A percentile compares a stretch with the other conserved stretches of the same genome.
These are phyloP conservation scores for Gymnocypris eckloni DNA, from an alignment of 2,797 vertebrate genomes.

Conservation along the genomic window DNA sequence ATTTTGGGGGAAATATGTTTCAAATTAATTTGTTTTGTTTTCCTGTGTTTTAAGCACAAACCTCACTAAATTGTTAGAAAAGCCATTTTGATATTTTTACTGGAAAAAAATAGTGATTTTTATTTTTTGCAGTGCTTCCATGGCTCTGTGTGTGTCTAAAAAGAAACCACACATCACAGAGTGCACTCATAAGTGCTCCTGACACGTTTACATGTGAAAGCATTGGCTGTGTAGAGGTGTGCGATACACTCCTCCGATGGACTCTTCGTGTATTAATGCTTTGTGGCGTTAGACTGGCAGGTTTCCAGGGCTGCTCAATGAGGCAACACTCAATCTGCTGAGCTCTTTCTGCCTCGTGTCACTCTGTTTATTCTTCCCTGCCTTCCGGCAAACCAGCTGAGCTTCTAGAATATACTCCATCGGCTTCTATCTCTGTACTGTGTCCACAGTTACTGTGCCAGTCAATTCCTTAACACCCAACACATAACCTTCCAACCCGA, in stretches of 20 bases:
- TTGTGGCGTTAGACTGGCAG: slow-evolving; percentile 59
- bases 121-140: background rate
- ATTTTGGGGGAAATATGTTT: background rate
- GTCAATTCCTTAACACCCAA: slow-evolving; percentile 17
- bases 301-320: slow-evolving; percentile 54
- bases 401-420: slow-evolving; percentile 60
- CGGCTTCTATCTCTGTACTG: slow-evolving; percentile 60
- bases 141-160: background rate
- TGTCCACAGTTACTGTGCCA: slow-evolving; percentile 56
- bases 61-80: background rate
- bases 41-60: background rate
- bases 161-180: background rate
- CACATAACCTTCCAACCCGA: slow-evolving; percentile 35
- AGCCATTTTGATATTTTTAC: background rate
- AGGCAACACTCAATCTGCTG: slow-evolving; percentile 49
- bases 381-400: slow-evolving; percentile 69
- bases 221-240: slow-evolving; percentile 45
- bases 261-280: slow-evolving; percentile 52
- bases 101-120: background rate
- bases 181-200: slow-evolving; percentile 7
- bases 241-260: slow-evolving; percentile 52
- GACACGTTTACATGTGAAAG: slow-evolving; percentile 42
- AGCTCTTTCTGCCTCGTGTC: slow-evolving; percentile 64
- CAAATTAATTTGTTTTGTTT: background rate
- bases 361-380: slow-evolving; percentile 66